phyloP scores from a whole-genome alignment of 2,888 invertebrate species.

The Drosophila imparisetae region DNA sequence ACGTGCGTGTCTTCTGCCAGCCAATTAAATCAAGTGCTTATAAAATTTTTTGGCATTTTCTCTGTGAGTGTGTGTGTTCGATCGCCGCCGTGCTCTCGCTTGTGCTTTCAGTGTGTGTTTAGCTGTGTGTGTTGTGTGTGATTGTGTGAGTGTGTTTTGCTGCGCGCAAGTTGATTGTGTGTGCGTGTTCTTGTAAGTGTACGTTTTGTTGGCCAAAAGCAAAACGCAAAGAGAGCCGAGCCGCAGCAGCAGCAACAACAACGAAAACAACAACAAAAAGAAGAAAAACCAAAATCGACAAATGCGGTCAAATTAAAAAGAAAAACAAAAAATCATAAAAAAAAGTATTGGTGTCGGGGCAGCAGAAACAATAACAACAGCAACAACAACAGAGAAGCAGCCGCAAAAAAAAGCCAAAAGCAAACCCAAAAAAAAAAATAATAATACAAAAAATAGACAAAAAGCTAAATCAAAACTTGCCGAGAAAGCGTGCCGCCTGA shows the following conservation, averaged over 20 bases:
- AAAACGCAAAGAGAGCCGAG: slow-evolving; percentile 71
- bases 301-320: slow-evolving; percentile 79
- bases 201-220: slow-evolving; percentile 71
- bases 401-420: slow-evolving; percentile 37
- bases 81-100: slow-evolving; percentile 53
- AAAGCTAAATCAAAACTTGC: slow-evolving; percentile 52
- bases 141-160: slow-evolving; percentile 45
- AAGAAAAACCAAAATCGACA: slow-evolving; percentile 77
- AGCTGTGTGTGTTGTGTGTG: slow-evolving; percentile 37
- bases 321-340: slow-evolving; percentile 60
- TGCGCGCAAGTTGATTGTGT: slow-evolving; percentile 40
- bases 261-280: slow-evolving; percentile 48
- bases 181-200: slow-evolving; percentile 54
- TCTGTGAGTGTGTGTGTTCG: slow-evolving; percentile 24
- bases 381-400: slow-evolving; percentile 25
- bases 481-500: slow-evolving; percentile 70
- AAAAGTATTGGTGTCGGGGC: slow-evolving; percentile 53
- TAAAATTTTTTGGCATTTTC: slow-evolving; percentile 45
- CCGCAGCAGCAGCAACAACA: slow-evolving; percentile 53
- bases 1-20: slow-evolving; percentile 37
- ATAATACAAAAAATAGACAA: not conserved
- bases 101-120: slow-evolving; percentile 32
- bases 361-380: slow-evolving; percentile 27
- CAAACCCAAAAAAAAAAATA: slow-evolving; percentile 47
- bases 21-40: slow-evolving; percentile 41